Percentiles rank a stretch among this genome's conserved stretches.
These are phyloP conservation scores for Malacoraja senta DNA, from an alignment of 2,797 vertebrate genomes.

Conservation along the genomic window DNA sequence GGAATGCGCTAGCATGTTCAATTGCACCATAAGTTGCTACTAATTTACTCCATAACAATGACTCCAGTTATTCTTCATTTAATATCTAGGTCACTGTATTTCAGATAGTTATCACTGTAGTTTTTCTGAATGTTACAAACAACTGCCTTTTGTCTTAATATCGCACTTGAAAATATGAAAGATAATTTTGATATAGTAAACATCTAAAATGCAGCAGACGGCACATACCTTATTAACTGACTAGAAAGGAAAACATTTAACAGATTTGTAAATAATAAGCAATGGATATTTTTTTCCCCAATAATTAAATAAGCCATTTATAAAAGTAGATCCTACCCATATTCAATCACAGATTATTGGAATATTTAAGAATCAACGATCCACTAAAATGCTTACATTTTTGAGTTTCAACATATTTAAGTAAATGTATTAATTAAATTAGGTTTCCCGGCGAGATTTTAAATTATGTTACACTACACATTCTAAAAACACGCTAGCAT, in stretches of 20 bases:
- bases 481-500: not conserved
- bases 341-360: not conserved
- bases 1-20: not conserved
- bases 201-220: not conserved
- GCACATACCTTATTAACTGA: not conserved
- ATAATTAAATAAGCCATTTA: not conserved
- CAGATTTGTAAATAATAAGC: not conserved
- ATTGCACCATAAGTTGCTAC: not conserved
- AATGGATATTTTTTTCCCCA: not conserved
- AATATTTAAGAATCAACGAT: not conserved
- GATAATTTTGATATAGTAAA: not conserved
- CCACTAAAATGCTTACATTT: not conserved
- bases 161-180: not conserved
- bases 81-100: not conserved
- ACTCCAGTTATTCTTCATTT: not conserved
- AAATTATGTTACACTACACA: not conserved
- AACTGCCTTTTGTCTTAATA: not conserved
- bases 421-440: not conserved
- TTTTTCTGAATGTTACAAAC: not conserved
- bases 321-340: not conserved
- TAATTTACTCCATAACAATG: not conserved
- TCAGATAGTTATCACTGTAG: not conserved
- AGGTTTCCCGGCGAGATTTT: not conserved
- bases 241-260: not conserved
- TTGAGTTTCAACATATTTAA: not conserved